Evolutionary conservation across 2,888 invertebrate species (phyloP), one percentile per base, ranked within the genome.

Genomic region (Pecten maximus): DNA sequence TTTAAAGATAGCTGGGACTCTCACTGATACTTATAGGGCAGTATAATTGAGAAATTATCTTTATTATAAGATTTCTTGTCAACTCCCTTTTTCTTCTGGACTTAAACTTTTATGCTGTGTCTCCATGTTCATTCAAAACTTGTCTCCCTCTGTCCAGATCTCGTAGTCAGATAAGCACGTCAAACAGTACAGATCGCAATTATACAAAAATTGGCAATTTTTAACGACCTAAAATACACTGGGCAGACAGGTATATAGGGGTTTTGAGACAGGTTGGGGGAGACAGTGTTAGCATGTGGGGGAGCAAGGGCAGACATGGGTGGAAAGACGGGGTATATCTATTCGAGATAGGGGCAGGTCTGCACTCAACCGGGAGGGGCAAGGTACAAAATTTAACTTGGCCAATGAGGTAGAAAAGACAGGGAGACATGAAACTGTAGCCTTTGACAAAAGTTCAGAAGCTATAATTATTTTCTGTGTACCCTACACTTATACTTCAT

Each of bases 131-230:
- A 35, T 28, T 74, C 23, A 74, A 74, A 10, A 35, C 74, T 15
- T 16, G 74, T 74, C 74, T 74, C 74, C 28, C 35, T 74, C 74
- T 74, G 74, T 74, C 74, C 28, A 74, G 74, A 74, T 74, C 74
- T 74, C 74, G 74, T 74, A 74, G 74, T 15, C 74, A 74, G 74
- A 74, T 74, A 74, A 74, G 74, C 35, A 74, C 35, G 74, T 35
- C 74, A 74, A 74, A 35, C 74, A 74, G 74, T 74, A 35, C 74
- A 74, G 23, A 74, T 28, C 28, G 35, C 35, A 74, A 74, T 74
- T 74, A 74, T 74, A 74, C 35, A 35, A 74, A 74, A 74, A 35
- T 74, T 74, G 74, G 74, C 74, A 74, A 74, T 74, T 74, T 74
- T 74, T 35, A 74, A 74, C 74, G 28, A 74, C 74, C 74, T 23